These are phyloP conservation scores for Lepidotrigona ventralis DNA, from an alignment of 1,140 invertebrate genomes.

Conservation along the genomic window DNA sequence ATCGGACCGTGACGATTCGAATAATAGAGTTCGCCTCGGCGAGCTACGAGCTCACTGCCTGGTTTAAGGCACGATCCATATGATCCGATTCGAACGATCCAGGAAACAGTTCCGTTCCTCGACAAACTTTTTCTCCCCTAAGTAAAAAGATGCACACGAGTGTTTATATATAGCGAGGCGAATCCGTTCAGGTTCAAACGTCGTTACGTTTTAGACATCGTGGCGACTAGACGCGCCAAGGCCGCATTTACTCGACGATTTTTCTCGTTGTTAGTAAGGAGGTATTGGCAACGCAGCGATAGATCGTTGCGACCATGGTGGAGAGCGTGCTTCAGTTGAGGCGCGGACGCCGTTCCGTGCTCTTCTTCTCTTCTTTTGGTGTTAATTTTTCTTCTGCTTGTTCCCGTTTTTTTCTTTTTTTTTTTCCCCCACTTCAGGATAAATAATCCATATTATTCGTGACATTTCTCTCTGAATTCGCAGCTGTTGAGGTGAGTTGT, in stretches of 20 bases:
- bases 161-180: too few species aligned
- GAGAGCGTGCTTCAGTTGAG: conserved; percentile 34
- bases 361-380: background rate
- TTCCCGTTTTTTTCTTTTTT: background rate
- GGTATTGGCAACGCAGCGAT: conserved; percentile 48
- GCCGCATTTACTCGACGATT: conserved; percentile 34
- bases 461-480: background rate
- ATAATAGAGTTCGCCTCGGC: background rate
- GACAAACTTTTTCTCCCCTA: too few species aligned
- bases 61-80: background rate
- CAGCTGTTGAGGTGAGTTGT: background rate
- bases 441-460: background rate
- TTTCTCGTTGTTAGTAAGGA: conserved; percentile 33
- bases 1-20: background rate
- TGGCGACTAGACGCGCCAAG: conserved; percentile 20
- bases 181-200: too few species aligned
- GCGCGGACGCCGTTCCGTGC: conserved; percentile 29
- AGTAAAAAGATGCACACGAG: too few species aligned
- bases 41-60: background rate
- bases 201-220: background rate
- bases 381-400: background rate
- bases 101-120: too few species aligned
- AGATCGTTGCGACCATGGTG: conserved; percentile 9
- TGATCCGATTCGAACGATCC: too few species aligned
- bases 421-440: background rate